Percentiles rank a stretch among this genome's conserved stretches.
phyloP scores from a whole-genome alignment of 2,113 vertebrate species.

The Sphaerodactylus townsendi region DNA sequence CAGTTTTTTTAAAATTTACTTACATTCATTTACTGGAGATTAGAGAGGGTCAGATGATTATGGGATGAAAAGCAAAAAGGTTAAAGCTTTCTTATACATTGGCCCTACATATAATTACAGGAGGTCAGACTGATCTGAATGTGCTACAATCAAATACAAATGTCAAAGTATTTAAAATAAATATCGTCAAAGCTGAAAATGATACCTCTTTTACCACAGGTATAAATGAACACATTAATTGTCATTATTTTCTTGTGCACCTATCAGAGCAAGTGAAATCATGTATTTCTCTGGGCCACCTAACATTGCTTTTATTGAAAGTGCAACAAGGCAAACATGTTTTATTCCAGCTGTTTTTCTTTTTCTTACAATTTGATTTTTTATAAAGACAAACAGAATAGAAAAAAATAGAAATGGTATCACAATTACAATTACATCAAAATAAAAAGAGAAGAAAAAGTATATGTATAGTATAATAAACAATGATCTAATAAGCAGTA shows the following conservation, averaged over 20 bases:
- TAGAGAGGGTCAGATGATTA: constrained; percentile 7
- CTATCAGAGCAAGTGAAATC: background rate
- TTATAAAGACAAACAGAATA: too few relatives aligned
- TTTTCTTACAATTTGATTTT: too few relatives aligned
- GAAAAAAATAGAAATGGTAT: too few relatives aligned
- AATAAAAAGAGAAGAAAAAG: too few relatives aligned
- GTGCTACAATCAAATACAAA: constrained; percentile 36
- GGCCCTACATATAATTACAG: constrained; percentile 22
- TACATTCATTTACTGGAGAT: background rate
- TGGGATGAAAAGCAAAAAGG: constrained; percentile 12
- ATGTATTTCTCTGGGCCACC: background rate
- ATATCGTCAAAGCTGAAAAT: constrained; percentile 17
- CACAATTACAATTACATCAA: too few relatives aligned
- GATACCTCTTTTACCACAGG: constrained; percentile 12
- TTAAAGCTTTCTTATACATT: constrained; percentile 13
- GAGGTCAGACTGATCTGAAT: constrained; percentile 23
- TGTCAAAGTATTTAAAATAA: constrained; percentile 41
- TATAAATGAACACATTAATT: constrained; percentile 26
- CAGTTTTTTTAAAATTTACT: background rate
- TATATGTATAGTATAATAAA: too few relatives aligned
- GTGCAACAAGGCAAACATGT: too few relatives aligned
- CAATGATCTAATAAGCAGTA: too few relatives aligned
- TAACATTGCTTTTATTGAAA: background rate
- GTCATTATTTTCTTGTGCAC: constrained; percentile 13
- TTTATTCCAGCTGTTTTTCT: too few relatives aligned